phyloP scores from a whole-genome alignment of 2,797 vertebrate species.

The Rhabdomys pumilio region DNA sequence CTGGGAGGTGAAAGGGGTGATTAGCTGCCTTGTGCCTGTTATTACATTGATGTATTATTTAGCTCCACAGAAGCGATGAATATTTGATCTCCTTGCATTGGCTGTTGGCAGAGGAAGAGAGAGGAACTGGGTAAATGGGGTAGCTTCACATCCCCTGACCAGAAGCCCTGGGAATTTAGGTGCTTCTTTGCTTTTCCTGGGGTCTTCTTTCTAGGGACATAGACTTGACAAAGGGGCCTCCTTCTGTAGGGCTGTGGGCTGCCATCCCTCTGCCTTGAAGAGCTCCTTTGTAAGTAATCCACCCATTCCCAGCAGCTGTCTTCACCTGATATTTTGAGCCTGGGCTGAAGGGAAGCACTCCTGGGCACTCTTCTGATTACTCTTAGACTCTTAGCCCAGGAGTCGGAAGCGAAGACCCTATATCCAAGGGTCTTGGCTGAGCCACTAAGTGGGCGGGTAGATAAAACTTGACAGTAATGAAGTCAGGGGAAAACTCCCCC shows the following conservation, averaged over 20 bases:
- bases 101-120: slow-evolving; percentile 71
- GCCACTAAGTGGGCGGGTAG: slow-evolving; percentile 51
- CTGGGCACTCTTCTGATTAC: slow-evolving; percentile 10
- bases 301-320: neutral
- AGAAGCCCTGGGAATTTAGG: neutral
- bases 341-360: neutral
- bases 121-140: slow-evolving; percentile 71
- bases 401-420: slow-evolving; percentile 55
- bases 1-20: slow-evolving; percentile 79
- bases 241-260: neutral
- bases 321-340: neutral
- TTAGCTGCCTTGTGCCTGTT: slow-evolving; percentile 84
- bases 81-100: slow-evolving; percentile 84
- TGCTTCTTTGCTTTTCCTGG: neutral
- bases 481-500: slow-evolving; percentile 62
- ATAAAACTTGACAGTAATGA: slow-evolving; percentile 61
- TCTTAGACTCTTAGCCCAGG: neutral
- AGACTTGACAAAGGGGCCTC: neutral
- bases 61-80: slow-evolving; percentile 83
- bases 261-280: neutral
- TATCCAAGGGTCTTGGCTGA: slow-evolving; percentile 79
- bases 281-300: slow-evolving; percentile 3
- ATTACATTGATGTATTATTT: slow-evolving; percentile 88
- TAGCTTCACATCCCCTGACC: slow-evolving; percentile 31
- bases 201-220: neutral